Evolutionary conservation across 1,140 invertebrate species (phyloP).

Genomic region (Formica exsecta): DNA sequence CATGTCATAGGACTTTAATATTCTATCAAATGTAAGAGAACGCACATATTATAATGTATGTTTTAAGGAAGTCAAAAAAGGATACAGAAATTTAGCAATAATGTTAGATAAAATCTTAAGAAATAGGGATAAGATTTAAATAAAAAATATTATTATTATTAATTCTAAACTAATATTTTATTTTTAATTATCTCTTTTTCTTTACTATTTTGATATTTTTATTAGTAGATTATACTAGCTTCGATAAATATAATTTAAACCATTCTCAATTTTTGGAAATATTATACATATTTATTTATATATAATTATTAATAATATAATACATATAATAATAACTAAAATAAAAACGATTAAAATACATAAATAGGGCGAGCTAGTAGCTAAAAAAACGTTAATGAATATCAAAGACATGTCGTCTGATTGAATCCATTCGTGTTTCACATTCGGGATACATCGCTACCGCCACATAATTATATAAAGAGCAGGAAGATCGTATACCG

Average conservation of each 20-base stretch:
- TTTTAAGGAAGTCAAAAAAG: neutral
- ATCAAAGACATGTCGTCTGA: slow-evolving; percentile 1
- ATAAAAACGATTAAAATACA: neutral
- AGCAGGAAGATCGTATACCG: slow-evolving; percentile 75
- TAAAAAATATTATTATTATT: neutral
- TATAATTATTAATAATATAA: too few species aligned
- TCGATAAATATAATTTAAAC: too few species aligned
- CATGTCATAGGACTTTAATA: neutral
- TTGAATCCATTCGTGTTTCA: slow-evolving; percentile 30
- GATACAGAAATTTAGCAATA: neutral
- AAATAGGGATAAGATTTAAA: neutral
- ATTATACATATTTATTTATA: too few species aligned
- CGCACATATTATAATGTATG: neutral
- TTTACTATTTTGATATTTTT: too few species aligned
- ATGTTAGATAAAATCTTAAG: neutral
- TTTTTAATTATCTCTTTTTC: too few species aligned
- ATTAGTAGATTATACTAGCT: too few species aligned
- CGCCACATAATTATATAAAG: slow-evolving; percentile 64
- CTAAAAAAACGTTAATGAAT: neutral
- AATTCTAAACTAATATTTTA: too few species aligned
- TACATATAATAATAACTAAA: too few species aligned
- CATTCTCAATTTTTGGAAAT: too few species aligned
- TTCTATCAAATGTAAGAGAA: neutral
- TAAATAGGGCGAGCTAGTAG: neutral
- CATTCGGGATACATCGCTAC: slow-evolving; percentile 36